These are phyloP conservation scores for Phycodurus eques DNA, from an alignment of 2,113 vertebrate species.

Conservation along the genomic window DNA sequence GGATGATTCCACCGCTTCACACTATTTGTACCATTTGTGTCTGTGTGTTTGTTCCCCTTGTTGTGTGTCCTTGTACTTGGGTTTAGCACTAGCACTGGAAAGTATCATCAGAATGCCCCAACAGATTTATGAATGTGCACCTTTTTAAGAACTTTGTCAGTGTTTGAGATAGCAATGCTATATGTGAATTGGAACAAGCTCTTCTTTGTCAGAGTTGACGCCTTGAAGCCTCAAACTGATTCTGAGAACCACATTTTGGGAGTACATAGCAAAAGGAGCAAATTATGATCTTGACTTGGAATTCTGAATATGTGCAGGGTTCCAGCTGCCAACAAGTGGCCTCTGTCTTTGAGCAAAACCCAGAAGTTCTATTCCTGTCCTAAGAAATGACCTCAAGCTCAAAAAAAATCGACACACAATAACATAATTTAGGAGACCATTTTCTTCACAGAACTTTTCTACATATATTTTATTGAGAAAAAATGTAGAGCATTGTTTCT, in stretches of 20 bases:
- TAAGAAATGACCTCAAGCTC: not conserved
- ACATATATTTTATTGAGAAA: not conserved
- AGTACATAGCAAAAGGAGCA: slow-evolving; percentile 37
- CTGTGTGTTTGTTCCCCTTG: too few species aligned
- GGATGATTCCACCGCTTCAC: slow-evolving; percentile 29
- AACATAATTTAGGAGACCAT: not conserved
- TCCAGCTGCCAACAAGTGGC: slow-evolving; percentile 53
- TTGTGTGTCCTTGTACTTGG: not conserved
- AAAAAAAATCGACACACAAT: not conserved
- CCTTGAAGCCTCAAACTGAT: slow-evolving; percentile 35
- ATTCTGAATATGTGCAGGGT: slow-evolving; percentile 58
- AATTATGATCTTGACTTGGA: slow-evolving; percentile 47
- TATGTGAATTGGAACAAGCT: slow-evolving; percentile 45
- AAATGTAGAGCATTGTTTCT: not conserved
- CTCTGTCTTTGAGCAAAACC: slow-evolving; percentile 51
- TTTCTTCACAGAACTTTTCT: slow-evolving; percentile 4
- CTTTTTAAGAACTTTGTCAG: slow-evolving; percentile 37
- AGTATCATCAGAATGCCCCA: slow-evolving; percentile 40
- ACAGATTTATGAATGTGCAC: slow-evolving; percentile 44
- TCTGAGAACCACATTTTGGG: slow-evolving; percentile 36
- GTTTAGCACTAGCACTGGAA: slow-evolving; percentile 9
- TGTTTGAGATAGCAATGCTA: slow-evolving; percentile 38
- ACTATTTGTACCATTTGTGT: slow-evolving; percentile 7
- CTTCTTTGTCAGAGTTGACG: slow-evolving; percentile 46
- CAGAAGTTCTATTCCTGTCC: slow-evolving; percentile 43